Evolutionary conservation across 2,797 vertebrate genomes (phyloP), one percentile per base, ranked within the genome.

Genomic region (Pantherophis vulpinus): DNA sequence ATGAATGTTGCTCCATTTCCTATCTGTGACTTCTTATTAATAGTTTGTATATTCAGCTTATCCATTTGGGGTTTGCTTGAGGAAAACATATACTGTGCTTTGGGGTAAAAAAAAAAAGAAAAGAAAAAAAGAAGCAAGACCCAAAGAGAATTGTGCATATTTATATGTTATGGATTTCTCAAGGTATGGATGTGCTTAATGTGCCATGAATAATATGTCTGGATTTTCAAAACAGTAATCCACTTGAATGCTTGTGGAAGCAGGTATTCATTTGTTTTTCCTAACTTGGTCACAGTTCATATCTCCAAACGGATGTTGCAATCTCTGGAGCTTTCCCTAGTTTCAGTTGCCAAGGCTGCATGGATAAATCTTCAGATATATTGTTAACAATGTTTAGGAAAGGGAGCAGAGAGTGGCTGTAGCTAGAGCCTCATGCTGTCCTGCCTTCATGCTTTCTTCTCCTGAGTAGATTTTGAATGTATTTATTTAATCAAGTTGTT

Each of bases 21-120:
- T 47, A 0, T 87, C 1, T 8, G 74, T 79, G 90, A 56, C 55
- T 37, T 0, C 0, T 7, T 63, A 13, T 37, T 0, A 0, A 5
- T 12, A 54, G n/a, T 63, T 25, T 74, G 66, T 29, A 0, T 18
- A 54, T 63, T 56, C 20, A 92, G 59, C 6, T 88, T 12, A 60
- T 79, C 27, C 23, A 66, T 56, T 2, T 13, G 5, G 27, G 86
- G 56, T 9, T 16, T 5, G 0, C 8, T 4, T 12, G n/a, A 5
- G 70, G 9, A 89, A 20, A 83, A 12, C 37, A 6, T 47, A 37
- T 74, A 32, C 10, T 47, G 20, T 47, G 42, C 3, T 83, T 47
- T 5, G 20, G 10, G 79, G 20, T 9, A 37, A 70, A 70, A 66
- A 5, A 14, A 70, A 32, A 13, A 51, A 5, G 1, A 47, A 47